Base-by-base conservation (phyloP, 2,888 invertebrate species). In the Melanostoma mellinum region DNA sequence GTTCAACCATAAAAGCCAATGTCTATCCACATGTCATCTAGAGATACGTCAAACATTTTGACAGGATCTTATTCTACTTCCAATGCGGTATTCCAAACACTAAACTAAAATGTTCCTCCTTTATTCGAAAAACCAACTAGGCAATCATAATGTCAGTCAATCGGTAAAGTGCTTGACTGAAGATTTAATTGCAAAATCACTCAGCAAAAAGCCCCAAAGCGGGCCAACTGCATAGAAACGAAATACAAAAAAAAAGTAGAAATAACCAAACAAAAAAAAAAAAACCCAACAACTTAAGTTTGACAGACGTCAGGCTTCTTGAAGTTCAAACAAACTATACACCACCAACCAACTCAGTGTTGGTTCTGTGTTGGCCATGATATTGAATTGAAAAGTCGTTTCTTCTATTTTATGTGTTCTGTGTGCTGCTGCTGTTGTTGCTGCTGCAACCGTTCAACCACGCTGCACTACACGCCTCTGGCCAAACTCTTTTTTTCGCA, bases 141-240 rank as follows among this genome's bases (percentile, higher is more conserved):
- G 53, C 67, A 67, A 52, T 67, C 67, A 55, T 53, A 53, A 53
- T 33, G 52, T 67, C 67, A 53, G 53, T 67, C 35, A 42, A 53
- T 55, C 42, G 42, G 56, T 60, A 42, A 65, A 71, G 65, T 84
- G 72, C 60, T 48, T 36, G 69, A 50, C 74, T 79, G 79, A 79
- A 44, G 44, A 84, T 79, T 84, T 84, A 84, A 75, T 84, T 84
- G 79, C 74, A 79, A 84, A 84, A 84, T 79, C 79, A 79, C 74
- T 79, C 69, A 75, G 46, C 65, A 55, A 3, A 60, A 65, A 53
- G 68, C 30, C n/a, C 42, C 20, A 20, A 20, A 20, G 20, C 20
- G 20, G 20, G 20, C 20, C 20, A 20, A 20, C 20, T 20, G 20
- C 20, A 20, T 20, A 20, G 20, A 20, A 20, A 20, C 20, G 20